These are phyloP conservation scores for Xiphophorus birchmanni DNA, from an alignment of 2,797 vertebrate genomes.

Conservation along the genomic window DNA sequence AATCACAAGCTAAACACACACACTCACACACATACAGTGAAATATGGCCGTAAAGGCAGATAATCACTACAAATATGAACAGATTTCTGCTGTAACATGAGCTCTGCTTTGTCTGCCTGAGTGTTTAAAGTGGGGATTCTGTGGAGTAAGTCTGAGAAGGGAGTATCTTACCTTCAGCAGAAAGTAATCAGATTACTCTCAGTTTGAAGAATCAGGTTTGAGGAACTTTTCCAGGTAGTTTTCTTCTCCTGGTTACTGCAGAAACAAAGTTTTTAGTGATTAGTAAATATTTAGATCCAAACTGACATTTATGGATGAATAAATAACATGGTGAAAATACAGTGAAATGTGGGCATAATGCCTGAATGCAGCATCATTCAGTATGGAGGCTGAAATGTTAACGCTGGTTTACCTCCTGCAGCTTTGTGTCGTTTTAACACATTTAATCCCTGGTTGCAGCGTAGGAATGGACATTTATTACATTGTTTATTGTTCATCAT, in stretches of 20 bases:
- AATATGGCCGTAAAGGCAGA: background rate
- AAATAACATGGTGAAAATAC: too few species aligned
- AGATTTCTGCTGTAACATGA: background rate
- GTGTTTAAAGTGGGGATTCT: background rate
- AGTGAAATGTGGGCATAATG: too few species aligned
- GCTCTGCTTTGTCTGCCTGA: background rate
- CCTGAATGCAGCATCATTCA: background rate
- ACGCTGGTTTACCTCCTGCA: background rate
- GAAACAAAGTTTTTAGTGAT: too few species aligned
- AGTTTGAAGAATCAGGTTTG: background rate
- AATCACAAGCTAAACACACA: constrained; percentile 5
- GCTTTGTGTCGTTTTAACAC: background rate
- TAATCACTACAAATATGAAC: background rate
- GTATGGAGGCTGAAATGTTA: too few species aligned
- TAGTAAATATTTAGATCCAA: too few species aligned
- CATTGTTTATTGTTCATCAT: too few species aligned
- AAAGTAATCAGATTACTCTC: background rate
- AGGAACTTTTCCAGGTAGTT: background rate
- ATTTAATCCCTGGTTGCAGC: too few species aligned
- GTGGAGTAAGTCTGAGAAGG: background rate
- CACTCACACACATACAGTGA: background rate
- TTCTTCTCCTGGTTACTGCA: background rate
- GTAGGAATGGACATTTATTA: too few species aligned
- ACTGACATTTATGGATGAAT: too few species aligned
- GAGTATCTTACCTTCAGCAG: background rate